Evolutionary conservation across 2,888 invertebrate genomes (phyloP), one percentile per base, ranked within the genome.

Genomic region (Salpingus planirostris): DNA sequence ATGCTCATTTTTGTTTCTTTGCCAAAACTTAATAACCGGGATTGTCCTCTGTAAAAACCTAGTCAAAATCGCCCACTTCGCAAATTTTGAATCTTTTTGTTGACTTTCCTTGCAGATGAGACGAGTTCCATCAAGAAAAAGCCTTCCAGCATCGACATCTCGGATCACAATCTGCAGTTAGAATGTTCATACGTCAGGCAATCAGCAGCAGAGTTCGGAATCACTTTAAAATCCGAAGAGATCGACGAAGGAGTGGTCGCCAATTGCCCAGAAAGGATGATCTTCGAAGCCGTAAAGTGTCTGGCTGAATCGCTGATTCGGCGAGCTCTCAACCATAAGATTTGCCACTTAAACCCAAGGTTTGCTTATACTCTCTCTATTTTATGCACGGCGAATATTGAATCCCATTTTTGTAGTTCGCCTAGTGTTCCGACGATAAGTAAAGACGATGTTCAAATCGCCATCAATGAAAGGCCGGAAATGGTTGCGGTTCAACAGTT

Each of bases 231-330:
- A 40, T 54, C 63, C 11, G 71, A 72, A 42, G 66, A 67, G 53
- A 60, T 71, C 21, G 39, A 56, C 14, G 63, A 67, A 2, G 65
- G 65, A 7, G 59, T 71, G 3, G 41, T 54, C 15, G 62, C 66
- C 44, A 64, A 63, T 42, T 60, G 65, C 21, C 59, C 69, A n/a
- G 65, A 66, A 44, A 65, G 69, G 1, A 68, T 70, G 11, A 46
- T 76, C 23, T 46, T 71, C 10, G 68, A 72, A 1, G 72, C 74
- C 1, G 47, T 68, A 44, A 61, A 62, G 33, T 66, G 67, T 43
- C 67, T 74, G 40, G 70, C 70, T 0, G 71, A 72, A 33, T 69
- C 71, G 38, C 29, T 75, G 29, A 55, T 64, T 21, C 42, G 64
- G 24, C 50, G 54, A 33, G 52, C 60, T 3, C 44, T 49, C 23